Conservation (phyloP, 2,797 vertebrate genomes). For the Anguilla obscura region DNA sequence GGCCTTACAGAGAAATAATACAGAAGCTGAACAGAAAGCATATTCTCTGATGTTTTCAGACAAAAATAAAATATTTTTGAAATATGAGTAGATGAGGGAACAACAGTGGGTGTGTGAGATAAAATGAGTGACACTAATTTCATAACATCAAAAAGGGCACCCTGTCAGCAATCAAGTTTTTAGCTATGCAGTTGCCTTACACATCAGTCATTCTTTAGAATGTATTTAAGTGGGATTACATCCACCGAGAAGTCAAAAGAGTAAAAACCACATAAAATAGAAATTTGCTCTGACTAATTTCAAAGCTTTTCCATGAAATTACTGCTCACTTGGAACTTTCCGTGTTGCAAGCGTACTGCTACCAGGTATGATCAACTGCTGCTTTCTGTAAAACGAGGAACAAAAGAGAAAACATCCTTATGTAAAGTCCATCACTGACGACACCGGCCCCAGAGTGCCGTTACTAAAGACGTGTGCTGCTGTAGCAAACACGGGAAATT, state of each 20-base stretch:
- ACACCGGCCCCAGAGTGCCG: background rate
- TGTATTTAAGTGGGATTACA: too few species aligned
- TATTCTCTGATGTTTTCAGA: background rate
- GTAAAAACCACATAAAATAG: too few species aligned
- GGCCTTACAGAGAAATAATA: background rate
- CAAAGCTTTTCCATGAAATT: too few species aligned
- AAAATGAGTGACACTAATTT: background rate
- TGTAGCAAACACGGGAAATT: background rate
- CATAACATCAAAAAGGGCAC: background rate
- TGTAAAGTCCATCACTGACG: background rate
- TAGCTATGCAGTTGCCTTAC: too few species aligned
- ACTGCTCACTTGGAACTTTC: background rate
- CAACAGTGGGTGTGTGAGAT: background rate
- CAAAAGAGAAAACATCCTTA: background rate
- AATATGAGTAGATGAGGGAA: background rate
- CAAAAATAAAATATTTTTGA: background rate
- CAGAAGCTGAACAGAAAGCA: slow-evolving; percentile 7
- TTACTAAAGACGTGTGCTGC: background rate
- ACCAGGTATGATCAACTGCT: background rate
- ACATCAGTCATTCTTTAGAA: too few species aligned
- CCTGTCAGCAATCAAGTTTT: background rate
- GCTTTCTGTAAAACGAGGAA: background rate
- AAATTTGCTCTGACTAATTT: background rate
- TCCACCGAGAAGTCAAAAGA: too few species aligned
- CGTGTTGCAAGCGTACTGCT: background rate